A percentile compares a stretch with the other conserved stretches of the same genome.
These are phyloP conservation scores for Micrasema minimum DNA, from an alignment of 1,140 invertebrate species.

Conservation along the genomic window DNA sequence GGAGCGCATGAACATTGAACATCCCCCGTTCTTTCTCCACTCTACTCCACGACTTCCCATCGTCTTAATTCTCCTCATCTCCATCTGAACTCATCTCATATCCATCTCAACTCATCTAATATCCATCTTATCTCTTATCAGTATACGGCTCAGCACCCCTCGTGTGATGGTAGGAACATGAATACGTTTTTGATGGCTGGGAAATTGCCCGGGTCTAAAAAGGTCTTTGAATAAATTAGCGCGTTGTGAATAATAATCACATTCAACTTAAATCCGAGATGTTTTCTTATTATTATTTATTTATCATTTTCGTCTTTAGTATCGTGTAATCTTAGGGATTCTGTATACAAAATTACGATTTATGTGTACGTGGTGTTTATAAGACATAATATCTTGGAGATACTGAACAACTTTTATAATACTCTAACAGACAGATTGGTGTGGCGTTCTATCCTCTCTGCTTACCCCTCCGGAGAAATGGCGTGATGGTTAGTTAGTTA, in stretches of 20 bases:
- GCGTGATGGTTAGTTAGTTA: no score
- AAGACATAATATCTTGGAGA: no score
- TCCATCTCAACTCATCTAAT: not conserved
- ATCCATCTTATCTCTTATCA: not conserved
- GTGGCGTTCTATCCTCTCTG: no score
- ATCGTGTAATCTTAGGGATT: not conserved
- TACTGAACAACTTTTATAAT: no score
- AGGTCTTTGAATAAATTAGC: slow-evolving; percentile 24
- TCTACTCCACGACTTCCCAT: not conserved
- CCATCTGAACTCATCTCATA: not conserved
- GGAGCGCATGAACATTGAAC: not conserved
- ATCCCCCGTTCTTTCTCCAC: slow-evolving; percentile 1
- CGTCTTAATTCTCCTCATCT: not conserved
- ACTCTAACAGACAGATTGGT: no score
- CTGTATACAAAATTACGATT: not conserved
- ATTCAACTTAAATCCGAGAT: not conserved
- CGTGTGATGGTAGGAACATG: slow-evolving; percentile 14
- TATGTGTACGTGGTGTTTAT: no score
- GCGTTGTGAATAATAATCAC: slow-evolving; percentile 18
- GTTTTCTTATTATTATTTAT: slow-evolving; percentile 18
- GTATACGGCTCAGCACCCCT: not conserved
- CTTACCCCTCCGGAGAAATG: no score
- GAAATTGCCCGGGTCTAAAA: slow-evolving; percentile 17
- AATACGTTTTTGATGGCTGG: slow-evolving; percentile 22
- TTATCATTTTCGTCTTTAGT: no score